A percentile compares a stretch with the other conserved stretches of the same genome.
Evolutionary conservation across 1,140 invertebrate genomes (phyloP).

Genomic region (Eumaeus atala): DNA sequence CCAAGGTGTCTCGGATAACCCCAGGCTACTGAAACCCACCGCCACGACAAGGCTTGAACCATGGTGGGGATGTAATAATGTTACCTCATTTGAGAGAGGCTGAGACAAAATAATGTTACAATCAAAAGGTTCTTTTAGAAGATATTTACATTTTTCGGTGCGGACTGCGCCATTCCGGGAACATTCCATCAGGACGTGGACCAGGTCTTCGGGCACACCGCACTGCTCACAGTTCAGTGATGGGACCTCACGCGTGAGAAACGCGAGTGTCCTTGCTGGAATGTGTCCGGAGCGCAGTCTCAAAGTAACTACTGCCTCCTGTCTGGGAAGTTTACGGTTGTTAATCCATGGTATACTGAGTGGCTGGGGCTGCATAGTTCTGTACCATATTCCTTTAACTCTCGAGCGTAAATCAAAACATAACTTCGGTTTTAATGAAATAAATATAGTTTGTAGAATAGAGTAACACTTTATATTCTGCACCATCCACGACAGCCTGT

Average conservation of each 20-base stretch:
- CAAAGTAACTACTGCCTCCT: background rate
- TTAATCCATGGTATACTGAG: conserved; percentile 15
- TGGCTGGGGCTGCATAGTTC: conserved; percentile 20
- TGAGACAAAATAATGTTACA: background rate
- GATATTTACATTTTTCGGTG: background rate
- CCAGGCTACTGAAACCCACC: too few relatives aligned
- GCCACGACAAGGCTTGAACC: too few relatives aligned
- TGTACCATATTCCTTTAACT: conserved; percentile 19
- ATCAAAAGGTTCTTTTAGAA: background rate
- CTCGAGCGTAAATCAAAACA: conserved; percentile 18
- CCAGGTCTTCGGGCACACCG: conserved; percentile 10
- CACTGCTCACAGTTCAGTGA: conserved; percentile 16
- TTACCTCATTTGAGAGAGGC: background rate
- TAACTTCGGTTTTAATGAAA: conserved; percentile 11
- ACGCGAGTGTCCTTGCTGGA: conserved; percentile 18
- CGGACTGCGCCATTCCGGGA: conserved; percentile 9
- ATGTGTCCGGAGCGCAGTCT: conserved; percentile 23
- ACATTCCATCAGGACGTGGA: conserved; percentile 17
- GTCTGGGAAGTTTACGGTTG: background rate
- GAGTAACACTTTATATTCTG: background rate
- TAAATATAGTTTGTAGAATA: background rate
- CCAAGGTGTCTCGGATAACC: too few relatives aligned
- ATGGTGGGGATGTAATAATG: too few relatives aligned
- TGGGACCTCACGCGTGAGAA: conserved; percentile 7
- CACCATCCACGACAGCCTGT: background rate